Evolutionary conservation across 2,888 invertebrate species (phyloP).

Genomic region (Hermaeophaga mercurialis): DNA sequence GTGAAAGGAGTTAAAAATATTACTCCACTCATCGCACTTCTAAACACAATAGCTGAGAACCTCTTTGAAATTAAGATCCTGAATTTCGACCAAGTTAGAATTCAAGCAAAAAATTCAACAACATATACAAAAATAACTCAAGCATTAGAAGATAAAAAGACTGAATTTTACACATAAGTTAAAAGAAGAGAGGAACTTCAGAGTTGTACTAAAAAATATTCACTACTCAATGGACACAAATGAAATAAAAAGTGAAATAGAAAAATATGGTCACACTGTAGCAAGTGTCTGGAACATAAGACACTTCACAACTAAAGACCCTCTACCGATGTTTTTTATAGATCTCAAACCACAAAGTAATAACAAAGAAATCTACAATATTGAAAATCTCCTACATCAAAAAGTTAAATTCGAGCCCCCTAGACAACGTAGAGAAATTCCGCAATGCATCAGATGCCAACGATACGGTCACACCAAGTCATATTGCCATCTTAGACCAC

Average conservation of each 20-base stretch:
- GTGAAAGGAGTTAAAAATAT: neutral
- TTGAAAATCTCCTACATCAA: neutral
- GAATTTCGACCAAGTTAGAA: neutral
- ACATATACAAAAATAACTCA: neutral
- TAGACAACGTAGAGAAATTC: too few relatives aligned
- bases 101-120: neutral
- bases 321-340: neutral
- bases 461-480: too few relatives aligned
- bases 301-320: neutral
- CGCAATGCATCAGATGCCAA: too few relatives aligned
- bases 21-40: neutral
- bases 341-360: neutral
- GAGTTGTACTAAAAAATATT: neutral
- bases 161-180: neutral
- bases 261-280: neutral
- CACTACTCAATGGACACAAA: neutral
- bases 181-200: neutral
- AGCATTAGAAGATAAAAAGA: neutral
- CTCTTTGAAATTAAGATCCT: neutral
- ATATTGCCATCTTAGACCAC: too few relatives aligned
- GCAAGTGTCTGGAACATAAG: neutral
- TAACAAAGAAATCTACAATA: neutral
- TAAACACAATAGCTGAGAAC: neutral
- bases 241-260: neutral
- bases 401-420: neutral